Base-by-base conservation (phyloP, 2,888 invertebrate species). In the Philaethria dido region DNA sequence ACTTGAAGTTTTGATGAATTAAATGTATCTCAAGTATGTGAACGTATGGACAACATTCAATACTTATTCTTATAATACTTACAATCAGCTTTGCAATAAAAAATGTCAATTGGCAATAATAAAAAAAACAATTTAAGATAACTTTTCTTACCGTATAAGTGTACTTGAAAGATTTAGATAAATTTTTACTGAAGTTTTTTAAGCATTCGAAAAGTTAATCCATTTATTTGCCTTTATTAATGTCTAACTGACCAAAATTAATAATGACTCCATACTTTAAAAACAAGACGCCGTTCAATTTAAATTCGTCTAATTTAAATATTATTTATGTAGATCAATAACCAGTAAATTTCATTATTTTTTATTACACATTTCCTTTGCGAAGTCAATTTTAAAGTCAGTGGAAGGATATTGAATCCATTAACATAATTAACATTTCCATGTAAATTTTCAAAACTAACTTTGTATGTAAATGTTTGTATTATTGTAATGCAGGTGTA, bases 381-480 rank as follows among this genome's bases (percentile, higher is more conserved):
- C 44, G 69, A 74, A 69, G 72, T 75, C 71, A 74, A 73, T 80
- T 83, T 75, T 73, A 73, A 79, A 79, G 72, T 78, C 76, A 77
- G 81, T 83, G 77, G 73, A 82, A 87, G 89, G 88, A 88, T 87
- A 86, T 84, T 62, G 88, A 85, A 85, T 85, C 70, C 9, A 85
- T 91, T 88, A 80, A 82, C 86, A 91, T 90, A 81, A 87, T 87
- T 86, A 85, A 82, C 81, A 83, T 82, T 78, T 70, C 77, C 78
- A 87, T 84, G 77, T 72, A 75, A 79, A 80, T 80, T 78, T 75
- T 78, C 75, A 78, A 84, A 86, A 78, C 70, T 74, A 79, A 87
- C 89, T 89, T 90, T 91, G 91, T 90, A 89, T 91, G 90, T 69
- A 80, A 91, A 92, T 89, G 71, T 71, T 68, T 39, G 69, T 73